Base-by-base conservation (phyloP, 2,888 invertebrate species). In the Leptura quadrifasciata region DNA sequence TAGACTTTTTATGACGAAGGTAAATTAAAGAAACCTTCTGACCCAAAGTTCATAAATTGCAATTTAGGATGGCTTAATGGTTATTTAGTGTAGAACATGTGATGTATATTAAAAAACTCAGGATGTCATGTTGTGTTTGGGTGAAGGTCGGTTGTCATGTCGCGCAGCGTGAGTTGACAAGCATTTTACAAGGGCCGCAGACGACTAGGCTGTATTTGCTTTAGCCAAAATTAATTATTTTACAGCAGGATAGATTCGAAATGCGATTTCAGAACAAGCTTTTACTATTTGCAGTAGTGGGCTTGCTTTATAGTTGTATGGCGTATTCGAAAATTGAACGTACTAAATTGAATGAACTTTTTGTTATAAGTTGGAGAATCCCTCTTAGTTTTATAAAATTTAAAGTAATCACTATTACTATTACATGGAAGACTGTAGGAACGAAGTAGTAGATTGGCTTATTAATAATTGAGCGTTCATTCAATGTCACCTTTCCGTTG, bases 21-120 rank as follows among this genome's bases (percentile, higher is more conserved):
- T 60, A 60, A 60, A 60, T 60, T 47, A 60, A 60, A 27, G 60
- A 60, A 60, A 60, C 31, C 27, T n/a, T 31, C 60, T n/a, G 27
- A 8, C 60, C 31, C 27, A 17, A 27, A 60, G 27, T 27, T 27
- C 60, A 60, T 60, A 60, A 60, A 60, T 60, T 60, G 24, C 60
- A 60, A 60, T 60, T 60, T 60, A 31, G 60, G 60, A 60, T 27
- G 27, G 60, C 60, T 60, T 60, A 60, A 60, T 60, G 60, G 60
- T 31, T 27, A 31, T 57, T 57, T 57, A 57, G 57, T 57, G 57
- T 57, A 21, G 12, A 57, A 57, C 57, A 21, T 57, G 57, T 57
- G 57, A 57, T 57, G 60, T 27, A 27, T 27, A 27, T 60, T 27
- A 60, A 60, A 60, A 60, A 60, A 60, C 5, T 31, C 27, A 21